Base-by-base conservation (phyloP, 1,140 invertebrate species). In the Drosophila burlai region DNA sequence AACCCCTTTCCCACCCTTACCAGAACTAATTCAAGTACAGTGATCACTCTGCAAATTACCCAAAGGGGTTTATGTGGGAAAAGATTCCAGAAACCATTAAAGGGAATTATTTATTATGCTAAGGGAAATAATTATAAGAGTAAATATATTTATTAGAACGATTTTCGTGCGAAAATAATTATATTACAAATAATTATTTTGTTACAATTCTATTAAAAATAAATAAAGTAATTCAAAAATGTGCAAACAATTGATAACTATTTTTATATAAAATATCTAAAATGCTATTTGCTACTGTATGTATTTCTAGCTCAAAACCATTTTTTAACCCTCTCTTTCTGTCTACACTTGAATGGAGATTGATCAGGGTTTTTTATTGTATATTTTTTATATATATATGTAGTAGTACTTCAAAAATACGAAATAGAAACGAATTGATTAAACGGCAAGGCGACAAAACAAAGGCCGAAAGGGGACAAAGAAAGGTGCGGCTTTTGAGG, bases 391-490 rank as follows among this genome's bases (percentile, higher is more conserved):
- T n/a, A 16, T 26, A 21, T 24, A 24, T 16, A 24, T 16, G 9
- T 10, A 16, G 24, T 55, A 5, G 49, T 43, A 81, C 66, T 73
- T 69, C 4, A 75, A 63, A 73, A 80, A 80, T 62, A 66, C 49
- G 64, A 74, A 83, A 83, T 72, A 78, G 75, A 83, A 83, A 58
- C 69, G 57, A 83, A 83, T 83, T 83, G 76, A 83, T 83, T 79
- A 72, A 79, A 72, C 47, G 42, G 31, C n/a, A 40, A 29, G 26
- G n/a, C 57, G 15, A 59, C 29, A 49, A 38, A 72, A 65, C 46
- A 50, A 78, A 55, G 46, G 29, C 24, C 26, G 40, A 52, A 58
- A 21, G 57, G 49, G 38, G 26, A 80, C 54, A 74, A 46, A 66
- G 47, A 55, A 62, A 57, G 24, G 59, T 50, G 57, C 40, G 55